Base-by-base conservation (phyloP, 2,113 vertebrate species). In the Amblyornis subalaris region DNA sequence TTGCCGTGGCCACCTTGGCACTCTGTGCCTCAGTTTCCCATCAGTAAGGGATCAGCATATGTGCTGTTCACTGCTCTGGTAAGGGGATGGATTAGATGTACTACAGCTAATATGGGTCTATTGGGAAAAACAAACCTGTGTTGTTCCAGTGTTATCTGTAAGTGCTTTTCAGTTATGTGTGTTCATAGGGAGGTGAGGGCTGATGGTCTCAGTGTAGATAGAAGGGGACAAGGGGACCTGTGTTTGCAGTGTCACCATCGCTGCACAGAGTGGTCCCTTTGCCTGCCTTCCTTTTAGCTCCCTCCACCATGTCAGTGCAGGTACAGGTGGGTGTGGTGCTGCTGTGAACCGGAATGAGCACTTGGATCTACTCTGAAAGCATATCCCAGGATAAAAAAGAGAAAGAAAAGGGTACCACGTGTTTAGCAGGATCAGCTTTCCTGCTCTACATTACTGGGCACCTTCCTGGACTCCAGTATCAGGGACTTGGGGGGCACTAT, bases 231-330 rank as follows among this genome's bases (percentile, higher is more conserved):
- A 40, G 12, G 44, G 31, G 10, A 58, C 5, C 25, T 72, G 21
- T 19, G 5, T 44, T 18, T 61, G 67, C 33, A 83, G 33, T 0
- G 2, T n/a, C 66, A 36, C 44, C 3, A 2, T 20, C 54, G 10
- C n/a, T 18, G 18, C 4, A 5, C 35, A 47, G 29, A n/a, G 64
- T 2, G 0, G 5, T 24, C 21, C n/a, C n/a, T 71, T 65, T 0
- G 0, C 31, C 67, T 70, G 25, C 54, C 10, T 82, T n/a, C n/a
- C 15, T 53, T 65, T 55, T 3, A 57, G 31, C 9, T 8, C 42
- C 5, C n/a, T n/a, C 19, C n/a, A 44, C 31, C 1, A 0, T 6
- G 3, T 11, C 2, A 2, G 45, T 35, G 36, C 50, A 21, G 7
- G 15, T 60, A 9, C 14, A 4, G 0, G n/a, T 47, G 44, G 0